Evolutionary conservation across 2,888 invertebrate genomes (phyloP).

Genomic region (Spicauda simplicius): DNA sequence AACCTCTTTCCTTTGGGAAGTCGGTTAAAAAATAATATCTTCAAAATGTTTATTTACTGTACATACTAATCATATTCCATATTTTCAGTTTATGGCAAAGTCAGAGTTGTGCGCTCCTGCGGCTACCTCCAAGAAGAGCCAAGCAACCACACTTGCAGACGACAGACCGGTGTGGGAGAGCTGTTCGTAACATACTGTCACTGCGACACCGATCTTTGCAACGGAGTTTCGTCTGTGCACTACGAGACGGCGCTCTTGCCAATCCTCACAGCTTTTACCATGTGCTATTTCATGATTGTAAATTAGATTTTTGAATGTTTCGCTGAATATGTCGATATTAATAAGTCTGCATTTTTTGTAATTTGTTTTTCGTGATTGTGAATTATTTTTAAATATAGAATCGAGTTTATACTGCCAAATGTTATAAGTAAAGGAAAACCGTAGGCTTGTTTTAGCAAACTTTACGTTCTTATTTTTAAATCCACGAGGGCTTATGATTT

Average conservation of each 20-base stretch:
- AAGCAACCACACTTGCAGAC: constrained; percentile 86
- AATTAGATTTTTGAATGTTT: constrained; percentile 8
- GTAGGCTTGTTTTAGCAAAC: too few relatives aligned
- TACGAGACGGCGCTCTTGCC: constrained; percentile 51
- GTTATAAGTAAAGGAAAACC: too few relatives aligned
- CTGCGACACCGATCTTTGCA: constrained; percentile 92
- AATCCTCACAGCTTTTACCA: constrained; percentile 9
- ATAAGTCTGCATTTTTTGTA: neutral
- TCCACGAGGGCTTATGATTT: too few relatives aligned
- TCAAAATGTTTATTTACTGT: neutral
- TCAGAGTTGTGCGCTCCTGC: constrained; percentile 91
- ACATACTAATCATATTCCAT: neutral
- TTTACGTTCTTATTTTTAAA: too few relatives aligned
- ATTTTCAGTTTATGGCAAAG: constrained; percentile 89
- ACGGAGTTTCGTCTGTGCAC: constrained; percentile 62
- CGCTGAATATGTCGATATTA: neutral
- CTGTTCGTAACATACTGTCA: constrained; percentile 91
- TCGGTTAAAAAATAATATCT: too few relatives aligned
- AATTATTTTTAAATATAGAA: too few relatives aligned
- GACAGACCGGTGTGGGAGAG: constrained; percentile 89
- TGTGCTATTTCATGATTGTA: constrained; percentile 4
- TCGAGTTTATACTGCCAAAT: too few relatives aligned
- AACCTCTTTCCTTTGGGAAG: too few relatives aligned
- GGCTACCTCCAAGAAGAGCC: constrained; percentile 89
- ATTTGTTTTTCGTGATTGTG: neutral